Evolutionary conservation across 2,888 invertebrate species (phyloP).

Genomic region (Athalia circularis): DNA sequence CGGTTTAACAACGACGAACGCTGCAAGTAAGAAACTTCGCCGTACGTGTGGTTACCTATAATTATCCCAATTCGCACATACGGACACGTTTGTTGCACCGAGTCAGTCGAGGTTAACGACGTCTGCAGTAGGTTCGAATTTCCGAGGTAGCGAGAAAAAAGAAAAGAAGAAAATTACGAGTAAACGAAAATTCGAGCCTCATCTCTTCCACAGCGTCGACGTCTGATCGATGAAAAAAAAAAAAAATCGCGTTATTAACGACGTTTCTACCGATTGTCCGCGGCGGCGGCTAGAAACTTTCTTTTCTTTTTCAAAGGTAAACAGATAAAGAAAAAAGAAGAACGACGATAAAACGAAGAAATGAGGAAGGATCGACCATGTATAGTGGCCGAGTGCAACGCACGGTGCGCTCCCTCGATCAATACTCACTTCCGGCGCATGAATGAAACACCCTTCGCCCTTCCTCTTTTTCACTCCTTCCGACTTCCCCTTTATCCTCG

Average conservation of each 20-base stretch:
- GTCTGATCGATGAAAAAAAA: too few relatives aligned
- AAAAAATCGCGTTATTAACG: neutral
- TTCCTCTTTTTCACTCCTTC: conserved; percentile 29
- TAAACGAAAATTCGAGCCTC: too few relatives aligned
- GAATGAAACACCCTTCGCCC: conserved; percentile 65
- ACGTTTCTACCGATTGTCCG: neutral
- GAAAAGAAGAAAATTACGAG: too few relatives aligned
- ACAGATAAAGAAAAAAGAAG: neutral
- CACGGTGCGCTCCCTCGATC: conserved; percentile 67
- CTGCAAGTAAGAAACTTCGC: too few relatives aligned
- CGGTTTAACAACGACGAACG: too few relatives aligned
- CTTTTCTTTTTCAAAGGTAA: neutral
- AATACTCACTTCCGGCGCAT: conserved; percentile 71
- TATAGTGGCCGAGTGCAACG: conserved; percentile 64
- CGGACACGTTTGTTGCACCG: too few relatives aligned
- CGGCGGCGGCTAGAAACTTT: neutral
- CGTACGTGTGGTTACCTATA: too few relatives aligned
- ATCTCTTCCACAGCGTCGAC: too few relatives aligned
- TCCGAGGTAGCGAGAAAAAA: too few relatives aligned
- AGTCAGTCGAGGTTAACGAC: too few relatives aligned
- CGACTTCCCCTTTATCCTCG: neutral
- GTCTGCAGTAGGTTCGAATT: too few relatives aligned
- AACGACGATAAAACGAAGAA: neutral
- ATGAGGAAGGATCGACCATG: neutral
- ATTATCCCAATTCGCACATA: too few relatives aligned